A percentile compares a stretch with the other conserved stretches of the same genome.
phyloP scores from a whole-genome alignment of 2,797 vertebrate species.

The Peromyscus nudipes region DNA sequence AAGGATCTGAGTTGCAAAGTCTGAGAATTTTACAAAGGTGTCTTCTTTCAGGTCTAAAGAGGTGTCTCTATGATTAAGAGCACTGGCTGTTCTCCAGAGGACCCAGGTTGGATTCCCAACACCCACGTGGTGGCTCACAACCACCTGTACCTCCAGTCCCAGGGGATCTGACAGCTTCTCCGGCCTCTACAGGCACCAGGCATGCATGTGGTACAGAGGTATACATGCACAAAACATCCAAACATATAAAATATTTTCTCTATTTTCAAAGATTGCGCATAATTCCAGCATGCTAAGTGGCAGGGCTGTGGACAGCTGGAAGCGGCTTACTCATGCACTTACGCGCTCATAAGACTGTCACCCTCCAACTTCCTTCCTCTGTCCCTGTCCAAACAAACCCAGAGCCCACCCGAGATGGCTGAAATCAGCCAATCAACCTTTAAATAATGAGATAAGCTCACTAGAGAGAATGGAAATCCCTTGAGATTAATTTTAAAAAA shows the following conservation, averaged over 20 bases:
- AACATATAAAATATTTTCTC: background rate
- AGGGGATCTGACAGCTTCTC: background rate
- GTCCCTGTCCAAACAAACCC: background rate
- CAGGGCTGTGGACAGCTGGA: background rate
- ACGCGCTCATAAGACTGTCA: background rate
- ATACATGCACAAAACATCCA: background rate
- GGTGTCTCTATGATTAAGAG: background rate
- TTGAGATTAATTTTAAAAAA: background rate
- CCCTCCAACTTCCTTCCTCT: background rate
- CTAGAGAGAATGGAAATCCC: background rate
- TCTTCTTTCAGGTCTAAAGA: background rate
- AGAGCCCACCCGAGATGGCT: background rate
- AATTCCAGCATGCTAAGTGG: background rate
- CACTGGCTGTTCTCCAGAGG: background rate
- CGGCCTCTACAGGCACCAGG: background rate
- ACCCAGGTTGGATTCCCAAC: background rate
- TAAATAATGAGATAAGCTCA: background rate
- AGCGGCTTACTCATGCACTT: background rate
- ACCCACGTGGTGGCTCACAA: background rate
- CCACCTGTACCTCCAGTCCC: background rate
- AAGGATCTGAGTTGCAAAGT: background rate
- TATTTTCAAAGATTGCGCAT: background rate
- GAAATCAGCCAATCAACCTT: background rate
- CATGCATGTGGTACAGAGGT: background rate
- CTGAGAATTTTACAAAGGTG: background rate